phyloP scores from a whole-genome alignment of 2,797 vertebrate species.

The Clarias laeviceps region DNA sequence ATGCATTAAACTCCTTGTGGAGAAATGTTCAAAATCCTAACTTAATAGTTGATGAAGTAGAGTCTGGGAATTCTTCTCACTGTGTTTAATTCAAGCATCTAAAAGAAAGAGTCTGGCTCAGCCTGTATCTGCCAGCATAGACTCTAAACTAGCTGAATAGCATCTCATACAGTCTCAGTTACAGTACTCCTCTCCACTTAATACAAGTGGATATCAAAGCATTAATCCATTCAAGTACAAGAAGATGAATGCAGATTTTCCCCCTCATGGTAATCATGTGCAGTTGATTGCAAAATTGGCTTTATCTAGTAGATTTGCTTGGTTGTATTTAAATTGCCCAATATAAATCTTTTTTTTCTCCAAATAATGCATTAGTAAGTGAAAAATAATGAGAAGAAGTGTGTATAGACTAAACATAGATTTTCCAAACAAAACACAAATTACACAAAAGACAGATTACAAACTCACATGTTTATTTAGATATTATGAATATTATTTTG shows the following conservation, averaged over 20 bases:
- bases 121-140: neutral
- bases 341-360: neutral
- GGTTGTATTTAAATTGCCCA: too few relatives aligned
- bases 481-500: neutral
- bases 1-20: neutral
- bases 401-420: neutral
- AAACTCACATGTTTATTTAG: neutral
- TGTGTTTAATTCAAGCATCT: neutral
- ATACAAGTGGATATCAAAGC: neutral
- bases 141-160: neutral
- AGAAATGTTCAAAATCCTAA: neutral
- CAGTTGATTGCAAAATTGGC: neutral
- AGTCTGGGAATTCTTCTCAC: neutral
- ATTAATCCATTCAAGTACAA: neutral
- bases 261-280: neutral
- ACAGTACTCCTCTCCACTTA: neutral
- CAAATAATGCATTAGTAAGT: neutral
- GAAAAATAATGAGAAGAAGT: neutral
- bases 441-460: neutral
- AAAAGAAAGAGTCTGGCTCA: neutral
- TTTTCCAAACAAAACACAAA: neutral
- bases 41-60: neutral
- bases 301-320: neutral
- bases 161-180: neutral
- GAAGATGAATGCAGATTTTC: too few relatives aligned